phyloP scores from a whole-genome alignment of 2,113 vertebrate genomes.

The Syngnathus floridae region DNA sequence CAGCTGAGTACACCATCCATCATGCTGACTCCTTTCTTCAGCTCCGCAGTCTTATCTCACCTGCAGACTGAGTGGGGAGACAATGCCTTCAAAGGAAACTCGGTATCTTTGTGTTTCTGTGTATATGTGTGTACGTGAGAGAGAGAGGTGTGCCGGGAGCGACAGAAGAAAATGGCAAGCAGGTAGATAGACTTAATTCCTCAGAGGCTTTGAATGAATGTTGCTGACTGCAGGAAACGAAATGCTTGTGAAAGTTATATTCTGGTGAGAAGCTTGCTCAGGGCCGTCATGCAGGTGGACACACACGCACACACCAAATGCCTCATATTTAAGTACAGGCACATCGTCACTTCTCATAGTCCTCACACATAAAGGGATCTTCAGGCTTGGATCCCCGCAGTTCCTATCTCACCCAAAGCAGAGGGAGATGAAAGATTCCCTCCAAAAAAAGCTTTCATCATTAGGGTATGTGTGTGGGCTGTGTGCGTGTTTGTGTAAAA shows the following conservation, averaged over 20 bases:
- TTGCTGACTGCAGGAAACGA: conserved; percentile 56
- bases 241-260: conserved; percentile 44
- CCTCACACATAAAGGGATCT: conserved; percentile 39
- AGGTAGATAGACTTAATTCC: conserved; percentile 60
- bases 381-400: conserved; percentile 35
- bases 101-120: conserved; percentile 2
- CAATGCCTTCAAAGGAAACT: conserved; percentile 40
- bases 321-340: conserved; percentile 13
- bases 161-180: conserved; percentile 44
- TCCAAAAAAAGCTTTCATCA: conserved; percentile 51
- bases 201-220: conserved; percentile 47
- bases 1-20: conserved; percentile 50
- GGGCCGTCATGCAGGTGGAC: conserved; percentile 13
- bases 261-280: conserved; percentile 32
- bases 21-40: conserved; percentile 48
- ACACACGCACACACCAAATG: not conserved
- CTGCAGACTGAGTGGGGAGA: conserved; percentile 27
- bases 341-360: conserved; percentile 18
- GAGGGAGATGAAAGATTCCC: conserved; percentile 46
- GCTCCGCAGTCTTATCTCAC: conserved; percentile 38
- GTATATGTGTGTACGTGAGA: conserved; percentile 7
- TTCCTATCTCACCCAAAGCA: conserved; percentile 39
- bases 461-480: conserved; percentile 12
- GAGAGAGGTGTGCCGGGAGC: conserved; percentile 21
- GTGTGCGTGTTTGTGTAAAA: conserved; percentile 13